phyloP scores from a whole-genome alignment of 2,888 invertebrate genomes.

The Fragum fragum region DNA sequence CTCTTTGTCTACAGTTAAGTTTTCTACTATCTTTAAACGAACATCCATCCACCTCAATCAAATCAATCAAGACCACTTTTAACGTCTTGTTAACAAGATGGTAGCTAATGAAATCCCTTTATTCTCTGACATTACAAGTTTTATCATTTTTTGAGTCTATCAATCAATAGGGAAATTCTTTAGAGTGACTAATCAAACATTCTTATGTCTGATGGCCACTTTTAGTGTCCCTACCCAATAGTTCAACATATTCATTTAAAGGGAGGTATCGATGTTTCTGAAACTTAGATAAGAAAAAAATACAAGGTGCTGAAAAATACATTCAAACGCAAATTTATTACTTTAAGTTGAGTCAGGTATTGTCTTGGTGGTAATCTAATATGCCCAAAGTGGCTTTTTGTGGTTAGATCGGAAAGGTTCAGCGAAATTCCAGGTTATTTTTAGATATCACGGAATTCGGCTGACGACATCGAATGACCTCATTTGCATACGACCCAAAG shows the following conservation, averaged over 20 bases:
- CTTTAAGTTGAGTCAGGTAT: too few species aligned
- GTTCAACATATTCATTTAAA: not conserved
- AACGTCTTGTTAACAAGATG: not conserved
- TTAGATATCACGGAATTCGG: too few species aligned
- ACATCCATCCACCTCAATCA: not conserved
- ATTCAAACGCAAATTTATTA: too few species aligned
- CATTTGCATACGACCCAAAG: too few species aligned
- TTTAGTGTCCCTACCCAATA: not conserved
- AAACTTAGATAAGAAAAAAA: too few species aligned
- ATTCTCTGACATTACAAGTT: not conserved
- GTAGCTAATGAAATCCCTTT: not conserved
- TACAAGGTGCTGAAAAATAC: too few species aligned
- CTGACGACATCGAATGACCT: too few species aligned
- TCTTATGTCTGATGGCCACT: not conserved
- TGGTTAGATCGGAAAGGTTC: too few species aligned
- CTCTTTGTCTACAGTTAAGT: not conserved
- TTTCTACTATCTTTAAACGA: not conserved
- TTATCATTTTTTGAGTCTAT: conserved; percentile 13
- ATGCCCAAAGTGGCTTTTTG: too few species aligned
- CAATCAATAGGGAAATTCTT: conserved; percentile 8
- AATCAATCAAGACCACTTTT: not conserved
- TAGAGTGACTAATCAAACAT: not conserved
- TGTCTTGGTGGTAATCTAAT: too few species aligned
- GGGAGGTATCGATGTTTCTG: too few species aligned
- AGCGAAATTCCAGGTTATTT: too few species aligned